Base-by-base conservation (phyloP, 1,140 invertebrate species). In the Euglossa dilemma region DNA sequence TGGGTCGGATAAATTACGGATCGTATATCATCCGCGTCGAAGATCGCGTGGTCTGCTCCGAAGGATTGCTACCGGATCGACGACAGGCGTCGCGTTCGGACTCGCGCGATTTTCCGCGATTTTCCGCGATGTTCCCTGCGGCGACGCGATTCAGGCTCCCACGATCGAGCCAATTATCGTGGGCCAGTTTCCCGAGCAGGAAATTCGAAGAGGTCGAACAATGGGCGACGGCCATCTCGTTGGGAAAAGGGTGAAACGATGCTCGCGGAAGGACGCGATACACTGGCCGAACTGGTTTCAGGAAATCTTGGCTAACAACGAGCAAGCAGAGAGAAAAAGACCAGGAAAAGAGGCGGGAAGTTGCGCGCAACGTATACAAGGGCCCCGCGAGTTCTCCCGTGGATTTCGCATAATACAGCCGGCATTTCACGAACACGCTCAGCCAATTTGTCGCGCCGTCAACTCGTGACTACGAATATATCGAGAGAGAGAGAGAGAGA, bases 361-460 rank as follows among this genome's bases (percentile, higher is more conserved):
- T 69, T 70, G 50, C 76, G n/a, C n/a, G 76, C 82, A 85, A 85
- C 71, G 73, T 87, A 91, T 89, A 85, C 85, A 63, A 45, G 70
- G 74, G 36, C 84, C 86, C 86, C 83, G 88, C 89, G 91, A 91
- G 90, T 83, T 87, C 85, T 54, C 84, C 83, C 85, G 80, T 85
- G 86, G 87, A 91, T 91, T 89, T 80, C 86, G 88, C 87, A 92
- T 92, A 92, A 92, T 92, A 90, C 87, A 80, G 75, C 59, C 74
- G 83, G 86, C 89, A 52, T 83, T 78, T 83, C 81, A 78, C 66
- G 75, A 83, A 90, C 92, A 91, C 90, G 91, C 89, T 91, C 91
- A 79, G 89, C 86, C 91, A 91, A 92, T 93, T 93, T 92, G 91
- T 92, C 91, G 90, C 87, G 71, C 83, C 84, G 85, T 74, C 83